A percentile compares a stretch with the other conserved stretches of the same genome.
Evolutionary conservation across 2,113 vertebrate genomes (phyloP).

Genomic region (Piprites chloris): DNA sequence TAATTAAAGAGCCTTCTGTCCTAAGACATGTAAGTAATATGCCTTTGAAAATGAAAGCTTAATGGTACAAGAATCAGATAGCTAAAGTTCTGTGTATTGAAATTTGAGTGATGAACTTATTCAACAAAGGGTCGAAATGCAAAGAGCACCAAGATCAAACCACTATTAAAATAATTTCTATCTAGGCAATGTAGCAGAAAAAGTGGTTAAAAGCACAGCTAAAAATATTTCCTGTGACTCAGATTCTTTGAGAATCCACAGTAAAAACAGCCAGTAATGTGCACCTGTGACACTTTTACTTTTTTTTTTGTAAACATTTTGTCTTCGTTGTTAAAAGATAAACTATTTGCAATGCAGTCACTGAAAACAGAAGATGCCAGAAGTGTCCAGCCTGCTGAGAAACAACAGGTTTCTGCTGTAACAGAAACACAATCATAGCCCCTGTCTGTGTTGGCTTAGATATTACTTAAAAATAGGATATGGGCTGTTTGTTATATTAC

Average conservation of each 20-base stretch:
- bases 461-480: neutral
- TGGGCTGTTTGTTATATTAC: neutral
- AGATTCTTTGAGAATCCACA: conserved; percentile 31
- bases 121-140: neutral
- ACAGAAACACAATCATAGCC: neutral
- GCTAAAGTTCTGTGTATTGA: neutral
- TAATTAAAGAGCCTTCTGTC: neutral
- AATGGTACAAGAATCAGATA: neutral
- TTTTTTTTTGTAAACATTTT: neutral
- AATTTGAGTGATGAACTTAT: neutral
- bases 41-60: neutral
- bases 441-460: neutral
- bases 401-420: neutral
- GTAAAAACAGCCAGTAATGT: neutral
- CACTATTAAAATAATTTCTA: neutral
- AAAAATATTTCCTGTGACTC: conserved; percentile 36
- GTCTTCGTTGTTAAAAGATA: neutral
- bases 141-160: neutral
- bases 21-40: neutral
- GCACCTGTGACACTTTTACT: conserved; percentile 19
- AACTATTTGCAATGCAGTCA: neutral
- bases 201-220: neutral
- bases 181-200: neutral
- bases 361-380: neutral
- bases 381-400: neutral